A percentile compares a stretch with the other conserved stretches of the same genome.
phyloP scores from a whole-genome alignment of 2,888 invertebrate genomes.

The Listrodromus nycthemerus region DNA sequence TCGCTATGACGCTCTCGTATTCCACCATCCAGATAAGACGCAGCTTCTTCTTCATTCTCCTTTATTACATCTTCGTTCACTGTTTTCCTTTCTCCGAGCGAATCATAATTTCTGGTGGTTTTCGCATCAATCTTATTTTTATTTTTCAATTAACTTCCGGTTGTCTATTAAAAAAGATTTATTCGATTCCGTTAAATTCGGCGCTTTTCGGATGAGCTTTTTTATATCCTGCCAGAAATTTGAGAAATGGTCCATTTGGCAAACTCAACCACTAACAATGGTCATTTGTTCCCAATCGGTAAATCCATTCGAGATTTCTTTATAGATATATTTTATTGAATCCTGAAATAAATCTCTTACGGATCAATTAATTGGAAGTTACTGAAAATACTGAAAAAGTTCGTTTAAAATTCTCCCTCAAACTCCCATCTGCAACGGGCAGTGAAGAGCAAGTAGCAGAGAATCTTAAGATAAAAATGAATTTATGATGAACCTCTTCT shows the following conservation, averaged over 20 bases:
- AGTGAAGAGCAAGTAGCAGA: no score
- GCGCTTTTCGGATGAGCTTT: neutral
- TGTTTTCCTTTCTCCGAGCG: slow-evolving; percentile 11
- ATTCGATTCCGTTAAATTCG: neutral
- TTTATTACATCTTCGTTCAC: slow-evolving; percentile 25
- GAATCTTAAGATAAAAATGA: no score
- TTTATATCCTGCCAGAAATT: neutral
- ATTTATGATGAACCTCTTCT: slow-evolving; percentile 3
- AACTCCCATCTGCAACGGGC: no score
- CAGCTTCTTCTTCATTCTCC: slow-evolving; percentile 18
- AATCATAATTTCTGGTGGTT: neutral
- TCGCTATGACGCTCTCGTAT: slow-evolving; percentile 74
- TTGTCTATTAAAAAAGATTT: neutral
- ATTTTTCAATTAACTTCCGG: neutral
- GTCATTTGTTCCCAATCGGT: neutral
- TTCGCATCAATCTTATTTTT: neutral
- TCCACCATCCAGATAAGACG: slow-evolving; percentile 76
- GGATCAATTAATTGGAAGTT: no score
- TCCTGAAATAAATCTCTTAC: no score
- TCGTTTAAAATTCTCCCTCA: no score
- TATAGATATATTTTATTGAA: no score
- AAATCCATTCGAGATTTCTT: slow-evolving; percentile 29
- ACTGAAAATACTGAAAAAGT: no score
- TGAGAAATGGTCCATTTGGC: neutral
- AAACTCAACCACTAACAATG: neutral